Conservation (phyloP, 2,113 vertebrate species). For the Malaclemys terrapin region DNA sequence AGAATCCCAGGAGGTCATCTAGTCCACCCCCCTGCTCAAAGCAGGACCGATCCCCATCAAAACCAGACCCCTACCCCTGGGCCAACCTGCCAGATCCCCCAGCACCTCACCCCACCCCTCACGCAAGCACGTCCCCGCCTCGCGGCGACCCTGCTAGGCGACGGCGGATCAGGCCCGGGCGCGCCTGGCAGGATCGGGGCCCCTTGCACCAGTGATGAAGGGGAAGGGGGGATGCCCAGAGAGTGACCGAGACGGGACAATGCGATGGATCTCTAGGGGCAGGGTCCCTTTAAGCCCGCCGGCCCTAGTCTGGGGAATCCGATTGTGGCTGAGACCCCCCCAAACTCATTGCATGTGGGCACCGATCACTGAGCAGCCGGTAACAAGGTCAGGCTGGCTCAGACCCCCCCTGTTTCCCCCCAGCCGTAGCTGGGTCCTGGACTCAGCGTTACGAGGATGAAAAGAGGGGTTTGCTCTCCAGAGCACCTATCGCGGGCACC, state of each 20-base stretch:
- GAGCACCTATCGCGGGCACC: too few relatives aligned
- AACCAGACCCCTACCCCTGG: too few relatives aligned
- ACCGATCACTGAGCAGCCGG: not conserved
- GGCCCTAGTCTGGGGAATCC: not conserved
- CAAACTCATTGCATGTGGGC: not conserved
- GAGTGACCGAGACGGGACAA: not conserved
- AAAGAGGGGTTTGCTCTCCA: not conserved
- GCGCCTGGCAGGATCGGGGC: not conserved
- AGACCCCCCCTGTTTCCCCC: too few relatives aligned
- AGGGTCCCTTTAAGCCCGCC: not conserved
- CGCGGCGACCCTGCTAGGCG: not conserved
- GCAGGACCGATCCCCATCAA: too few relatives aligned
- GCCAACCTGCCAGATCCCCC: too few relatives aligned
- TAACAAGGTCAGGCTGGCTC: not conserved
- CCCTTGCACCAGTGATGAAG: not conserved
- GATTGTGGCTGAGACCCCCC: not conserved
- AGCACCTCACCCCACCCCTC: too few relatives aligned
- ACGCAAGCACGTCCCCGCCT: too few relatives aligned
- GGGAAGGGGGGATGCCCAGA: not conserved
- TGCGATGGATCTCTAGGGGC: not conserved
- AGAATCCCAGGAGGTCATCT: too few relatives aligned
- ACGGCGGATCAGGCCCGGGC: not conserved
- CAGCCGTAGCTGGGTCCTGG: not conserved
- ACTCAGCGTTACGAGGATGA: not conserved
- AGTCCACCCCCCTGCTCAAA: too few relatives aligned